These are phyloP conservation scores for Microctonus hyperodae DNA, from an alignment of 2,888 invertebrate species.

Conservation along the genomic window DNA sequence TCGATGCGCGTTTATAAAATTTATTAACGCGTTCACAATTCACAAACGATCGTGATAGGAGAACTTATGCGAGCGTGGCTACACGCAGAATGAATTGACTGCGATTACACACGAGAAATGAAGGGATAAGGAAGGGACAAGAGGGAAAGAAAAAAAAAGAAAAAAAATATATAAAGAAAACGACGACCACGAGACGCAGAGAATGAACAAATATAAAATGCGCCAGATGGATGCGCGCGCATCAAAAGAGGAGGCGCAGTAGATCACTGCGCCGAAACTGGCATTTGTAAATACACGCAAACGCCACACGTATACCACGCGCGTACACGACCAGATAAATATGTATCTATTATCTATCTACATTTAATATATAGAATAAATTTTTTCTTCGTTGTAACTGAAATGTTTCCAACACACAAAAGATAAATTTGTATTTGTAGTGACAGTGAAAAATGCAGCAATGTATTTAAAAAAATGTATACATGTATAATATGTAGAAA, in stretches of 20 bases:
- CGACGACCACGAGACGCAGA: no score
- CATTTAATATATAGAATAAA: no score
- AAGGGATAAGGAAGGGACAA: constrained; percentile 22
- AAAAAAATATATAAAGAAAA: neutral
- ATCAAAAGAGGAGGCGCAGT: constrained; percentile 8
- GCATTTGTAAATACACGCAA: neutral
- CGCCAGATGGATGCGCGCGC: constrained; percentile 31
- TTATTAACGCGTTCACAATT: neutral
- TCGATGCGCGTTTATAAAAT: no score
- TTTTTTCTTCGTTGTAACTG: neutral
- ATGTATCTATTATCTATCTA: neutral
- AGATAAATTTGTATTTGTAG: neutral
- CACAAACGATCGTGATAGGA: neutral
- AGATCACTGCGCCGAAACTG: constrained; percentile 13
- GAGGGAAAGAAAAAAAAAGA: neutral
- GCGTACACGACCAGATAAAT: no score
- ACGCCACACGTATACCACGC: no score
- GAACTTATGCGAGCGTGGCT: constrained; percentile 38
- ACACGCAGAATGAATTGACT: constrained; percentile 39
- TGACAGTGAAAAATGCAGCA: neutral
- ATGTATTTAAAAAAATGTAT: neutral
- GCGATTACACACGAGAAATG: constrained; percentile 17
- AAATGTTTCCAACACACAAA: neutral
- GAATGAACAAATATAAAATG: constrained; percentile 5
- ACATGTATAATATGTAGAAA: no score